phyloP scores from a whole-genome alignment of 1,140 invertebrate species.

The Pollicipes pollicipes region DNA sequence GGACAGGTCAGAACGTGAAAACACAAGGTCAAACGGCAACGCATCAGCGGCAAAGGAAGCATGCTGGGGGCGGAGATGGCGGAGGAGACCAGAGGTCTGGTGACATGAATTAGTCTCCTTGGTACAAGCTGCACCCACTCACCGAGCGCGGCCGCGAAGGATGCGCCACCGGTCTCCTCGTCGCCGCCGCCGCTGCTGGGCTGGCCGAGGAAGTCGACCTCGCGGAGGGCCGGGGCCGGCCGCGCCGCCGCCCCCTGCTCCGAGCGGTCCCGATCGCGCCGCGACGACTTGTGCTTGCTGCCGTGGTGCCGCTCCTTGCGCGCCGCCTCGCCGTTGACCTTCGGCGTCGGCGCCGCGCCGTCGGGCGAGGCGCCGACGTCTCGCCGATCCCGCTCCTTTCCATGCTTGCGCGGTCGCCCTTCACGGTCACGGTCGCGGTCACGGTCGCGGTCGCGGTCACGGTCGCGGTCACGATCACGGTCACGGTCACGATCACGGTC shows the following conservation, averaged over 20 bases:
- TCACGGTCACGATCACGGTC: not conserved
- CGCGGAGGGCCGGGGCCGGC: not conserved
- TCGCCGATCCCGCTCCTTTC: not conserved
- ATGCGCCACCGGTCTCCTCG: not conserved
- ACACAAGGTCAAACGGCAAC: no score
- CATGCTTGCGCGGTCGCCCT: no score
- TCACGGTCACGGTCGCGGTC: not conserved
- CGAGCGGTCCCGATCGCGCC: not conserved
- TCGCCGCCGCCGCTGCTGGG: not conserved
- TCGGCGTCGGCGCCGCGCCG: not conserved
- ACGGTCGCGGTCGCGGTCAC: not conserved
- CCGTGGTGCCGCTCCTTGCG: not conserved
- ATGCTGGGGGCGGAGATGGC: no score
- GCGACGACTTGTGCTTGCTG: not conserved
- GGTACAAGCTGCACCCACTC: not conserved
- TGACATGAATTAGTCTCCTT: no score
- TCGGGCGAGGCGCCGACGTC: not conserved
- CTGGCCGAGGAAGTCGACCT: not conserved
- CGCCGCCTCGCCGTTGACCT: not conserved
- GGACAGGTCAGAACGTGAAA: no score
- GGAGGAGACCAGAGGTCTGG: no score
- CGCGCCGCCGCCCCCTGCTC: not conserved
- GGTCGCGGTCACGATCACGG: no score
- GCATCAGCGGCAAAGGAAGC: no score
- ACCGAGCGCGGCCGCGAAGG: not conserved